Evolutionary conservation across 37 sponge, comb jelly and placozoan genomes (phyloP), one percentile per base, ranked within the genome.

Genomic region (Tethya wilhelma): DNA sequence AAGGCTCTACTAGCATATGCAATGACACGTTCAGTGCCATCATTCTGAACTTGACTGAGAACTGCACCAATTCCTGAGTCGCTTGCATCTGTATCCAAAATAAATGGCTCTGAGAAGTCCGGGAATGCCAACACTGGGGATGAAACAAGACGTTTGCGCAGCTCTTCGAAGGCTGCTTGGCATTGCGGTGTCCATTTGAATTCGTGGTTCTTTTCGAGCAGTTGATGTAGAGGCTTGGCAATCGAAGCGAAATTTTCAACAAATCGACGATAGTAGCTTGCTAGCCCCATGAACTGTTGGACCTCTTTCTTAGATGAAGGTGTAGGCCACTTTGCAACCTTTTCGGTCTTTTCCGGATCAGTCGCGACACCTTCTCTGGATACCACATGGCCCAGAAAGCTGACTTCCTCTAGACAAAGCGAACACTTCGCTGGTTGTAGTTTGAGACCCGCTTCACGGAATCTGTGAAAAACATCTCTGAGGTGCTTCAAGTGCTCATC

Each of bases 21-120:
- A 33, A 63, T 63, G 6, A 63, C 64, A n/a, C 64, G 32, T 46
- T 81, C 82, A 22, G 23, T 62, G 4, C 82, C 82, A 58, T 81
- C 64, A 38, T 81, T 64, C 57, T 43, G 33, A 11, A 59, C 23
- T n/a, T 59, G 81, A 56, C 71, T 69, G 59, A 80, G 38, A n/a
- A 80, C 82, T 40, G 75, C 84, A 59, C 84, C 84, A 7, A 83
- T 46, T 1, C 84, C 67, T 11, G 7, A 14, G 42, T 74, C 33
- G 64, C 77, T 77, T 40, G 85, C 85, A 69, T 84, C 85, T 3
- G 85, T 76, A 41, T 84, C 85, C 28, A 84, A 33, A 7, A 84
- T 34, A 63, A 84, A 84, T 17, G 57, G 58, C 25, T 57, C 23
- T 28, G 43, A 1, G n/a, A 44, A 57, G 26, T 67, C 70, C 9